Evolutionary conservation across 1,140 invertebrate species (phyloP), one percentile per base, ranked within the genome.

Genomic region (Dinoponera quadriceps): DNA sequence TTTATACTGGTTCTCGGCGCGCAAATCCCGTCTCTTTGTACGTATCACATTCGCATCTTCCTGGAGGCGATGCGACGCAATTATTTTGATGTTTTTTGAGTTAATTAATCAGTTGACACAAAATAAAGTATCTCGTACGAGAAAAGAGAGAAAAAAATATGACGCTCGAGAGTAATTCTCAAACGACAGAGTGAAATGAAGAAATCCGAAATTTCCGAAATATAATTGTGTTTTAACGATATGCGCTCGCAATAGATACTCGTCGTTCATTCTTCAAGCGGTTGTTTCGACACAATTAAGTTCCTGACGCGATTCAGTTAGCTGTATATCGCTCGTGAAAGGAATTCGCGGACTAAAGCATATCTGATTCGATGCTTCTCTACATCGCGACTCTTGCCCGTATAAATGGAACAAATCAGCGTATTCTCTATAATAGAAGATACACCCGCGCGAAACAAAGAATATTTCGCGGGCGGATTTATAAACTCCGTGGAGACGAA

Each of bases 11-110:
- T 63, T 75, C 73, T 66, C 65, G 66, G 48, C 48, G 48, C 48
- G 29, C 62, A 77, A 66, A 77, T 77, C 63, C 62, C 60, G 38
- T 54, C 74, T 77, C 74, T 77, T 77, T 77, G 49, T 77, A 49
- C 48, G 20, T 38, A 29, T 38, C 27, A 20, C 7, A 20, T 22
- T 27, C 55, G 38, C 22, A 27, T 60, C 7, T 16, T n/a, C 20
- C 29, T 77, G 11, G 62, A 48, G 48, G 60, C 59, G 59, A 77
- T 44, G 11, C 11, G 65, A 54, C 38, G 25, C 48, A 77, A 66
- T 77, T 77, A 77, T 49, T 77, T 27, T 66, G 54, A 4, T 18
- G n/a, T 54, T 77, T 77, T 55, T 25, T 38, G 48, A 5, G 11
- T 77, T 66, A 66, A 66, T 77, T 77, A 77, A 77, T 77, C 74